Base-by-base conservation (phyloP, 1,140 invertebrate species). In the Plectus sambesii region DNA sequence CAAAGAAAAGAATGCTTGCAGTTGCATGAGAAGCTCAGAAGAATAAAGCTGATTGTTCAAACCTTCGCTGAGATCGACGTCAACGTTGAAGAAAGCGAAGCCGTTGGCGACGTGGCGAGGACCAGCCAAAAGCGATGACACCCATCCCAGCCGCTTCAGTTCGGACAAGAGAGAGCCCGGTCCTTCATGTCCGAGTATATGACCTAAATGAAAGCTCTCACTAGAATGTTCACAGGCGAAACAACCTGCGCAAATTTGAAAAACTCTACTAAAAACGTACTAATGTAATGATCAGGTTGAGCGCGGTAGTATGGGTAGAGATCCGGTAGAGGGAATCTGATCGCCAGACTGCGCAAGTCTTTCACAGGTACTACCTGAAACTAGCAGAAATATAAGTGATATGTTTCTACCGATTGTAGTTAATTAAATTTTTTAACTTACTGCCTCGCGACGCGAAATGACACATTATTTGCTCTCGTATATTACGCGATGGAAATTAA, bases 121-220 rank as follows among this genome's bases (percentile, higher is more conserved):
- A 0, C 87, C 88, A 5, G 82, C 82, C 29, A 81, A 74, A 12
- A 97, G 69, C 56, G 80, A 82, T 70, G 87, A 93, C 23, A 84
- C 87, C 88, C 88, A 97, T 26, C 88, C 85, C 56, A 77, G 76
- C 5, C 76, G 72, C 66, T 88, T 90, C 3, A 98, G 74, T 25
- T 82, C 81, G 3, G 89, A 85, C 39, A 97, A 73, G 30, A 98
- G 74, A 65, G 88, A 94, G 6, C 90, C 90, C 3, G 46, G 79
- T 4, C 90, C 88, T 76, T 97, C 90, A 70, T 97, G 92, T 0
- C 89, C 90, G 61, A 98, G 77, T 38, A 97, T 75, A 73, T 96
- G 85, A 9, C 84, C 82, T 56, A 22, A 50, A 55, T 17, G 25
- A 5, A 15, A 26, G 33, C 37, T 17, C 25, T 48, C 42, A 5